Evolutionary conservation across 92 coral and sea anemone genomes (phyloP).

Genomic region (Paramuricea clavata): DNA sequence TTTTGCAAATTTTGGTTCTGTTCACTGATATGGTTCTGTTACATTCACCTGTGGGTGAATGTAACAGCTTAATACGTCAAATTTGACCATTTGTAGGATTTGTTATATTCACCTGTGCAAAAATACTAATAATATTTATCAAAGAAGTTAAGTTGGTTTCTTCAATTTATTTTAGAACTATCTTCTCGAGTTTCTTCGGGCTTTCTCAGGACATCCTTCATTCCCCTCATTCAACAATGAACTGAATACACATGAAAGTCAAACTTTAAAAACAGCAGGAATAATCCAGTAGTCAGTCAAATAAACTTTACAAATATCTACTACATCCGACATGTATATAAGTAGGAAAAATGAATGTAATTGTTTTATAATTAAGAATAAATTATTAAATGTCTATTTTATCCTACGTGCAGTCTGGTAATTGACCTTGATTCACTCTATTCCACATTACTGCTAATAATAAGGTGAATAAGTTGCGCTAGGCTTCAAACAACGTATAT

Average conservation of each 20-base stretch:
- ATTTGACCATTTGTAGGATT: no score
- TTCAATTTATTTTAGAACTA: conserved; percentile 72
- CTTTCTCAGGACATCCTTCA: conserved; percentile 87
- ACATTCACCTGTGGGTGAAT: no score
- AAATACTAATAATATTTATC: no score
- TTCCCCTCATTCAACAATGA: conserved; percentile 88
- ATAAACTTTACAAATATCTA: neutral
- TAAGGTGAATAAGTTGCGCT: no score
- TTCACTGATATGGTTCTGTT: no score
- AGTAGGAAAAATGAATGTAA: neutral
- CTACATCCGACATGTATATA: neutral
- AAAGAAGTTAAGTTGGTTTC: neutral
- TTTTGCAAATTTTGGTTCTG: no score
- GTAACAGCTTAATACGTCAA: no score
- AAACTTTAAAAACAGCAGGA: conserved; percentile 90
- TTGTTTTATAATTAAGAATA: conserved; percentile 17
- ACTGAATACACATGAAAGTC: conserved; percentile 87
- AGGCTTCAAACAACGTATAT: no score
- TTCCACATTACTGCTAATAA: no score
- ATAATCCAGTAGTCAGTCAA: conserved; percentile 27
- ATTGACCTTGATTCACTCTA: no score
- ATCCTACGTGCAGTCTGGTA: no score
- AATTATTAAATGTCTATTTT: neutral
- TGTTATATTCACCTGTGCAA: no score
- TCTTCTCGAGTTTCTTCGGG: conserved; percentile 81